A percentile compares a stretch with the other conserved stretches of the same genome.
Conservation (phyloP, 2,888 invertebrate genomes). For the Cheilosia impressa region DNA sequence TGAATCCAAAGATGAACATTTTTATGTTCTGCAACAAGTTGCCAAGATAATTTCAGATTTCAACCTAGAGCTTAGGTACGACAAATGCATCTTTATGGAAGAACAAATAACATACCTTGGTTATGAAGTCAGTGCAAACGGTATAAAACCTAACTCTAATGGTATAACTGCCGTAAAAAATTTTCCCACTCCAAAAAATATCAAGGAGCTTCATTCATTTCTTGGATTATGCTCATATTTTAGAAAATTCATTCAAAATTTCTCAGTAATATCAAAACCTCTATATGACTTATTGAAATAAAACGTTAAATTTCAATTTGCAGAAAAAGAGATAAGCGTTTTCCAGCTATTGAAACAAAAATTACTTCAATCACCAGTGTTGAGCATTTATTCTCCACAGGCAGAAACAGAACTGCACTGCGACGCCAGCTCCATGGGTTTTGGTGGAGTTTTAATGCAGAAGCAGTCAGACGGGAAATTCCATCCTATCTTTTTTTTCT, state of each 20-base stretch:
- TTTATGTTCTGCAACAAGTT: no score
- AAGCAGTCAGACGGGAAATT: slow-evolving; percentile 69
- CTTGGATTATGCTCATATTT: neutral
- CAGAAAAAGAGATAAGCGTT: no score
- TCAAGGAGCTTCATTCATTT: neutral
- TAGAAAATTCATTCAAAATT: slow-evolving; percentile 4
- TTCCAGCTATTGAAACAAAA: slow-evolving; percentile 4
- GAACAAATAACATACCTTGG: neutral
- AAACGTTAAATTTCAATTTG: no score
- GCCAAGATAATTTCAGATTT: no score
- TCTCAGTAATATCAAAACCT: slow-evolving; percentile 18
- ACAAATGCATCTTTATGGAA: no score
- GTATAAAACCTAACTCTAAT: slow-evolving; percentile 12
- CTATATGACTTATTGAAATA: slow-evolving; percentile 1
- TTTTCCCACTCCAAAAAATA: slow-evolving; percentile 18
- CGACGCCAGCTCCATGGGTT: slow-evolving; percentile 77
- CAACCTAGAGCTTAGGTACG: no score
- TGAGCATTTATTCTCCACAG: slow-evolving; percentile 77
- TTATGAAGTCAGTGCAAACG: slow-evolving; percentile 19
- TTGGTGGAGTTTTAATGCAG: slow-evolving; percentile 77
- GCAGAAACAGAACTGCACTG: slow-evolving; percentile 77
- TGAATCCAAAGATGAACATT: no score
- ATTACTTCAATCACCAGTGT: slow-evolving; percentile 67
- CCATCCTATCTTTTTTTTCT: slow-evolving; percentile 78
- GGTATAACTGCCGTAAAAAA: slow-evolving; percentile 2